Evolutionary conservation across 1,140 invertebrate species (phyloP).

Genomic region (Leptopilina clavipes): DNA sequence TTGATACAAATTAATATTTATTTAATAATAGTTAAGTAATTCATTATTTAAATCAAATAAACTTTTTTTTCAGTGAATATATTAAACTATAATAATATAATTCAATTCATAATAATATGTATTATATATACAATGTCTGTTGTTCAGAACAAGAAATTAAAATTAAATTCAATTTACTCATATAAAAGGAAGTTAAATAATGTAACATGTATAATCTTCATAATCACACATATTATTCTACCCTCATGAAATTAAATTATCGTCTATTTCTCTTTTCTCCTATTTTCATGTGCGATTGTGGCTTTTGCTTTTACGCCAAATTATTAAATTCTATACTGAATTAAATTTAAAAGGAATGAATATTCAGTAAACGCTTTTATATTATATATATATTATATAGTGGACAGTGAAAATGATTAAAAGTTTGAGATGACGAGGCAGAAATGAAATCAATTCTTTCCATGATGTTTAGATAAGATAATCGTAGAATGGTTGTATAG

Average conservation of each 20-base stretch:
- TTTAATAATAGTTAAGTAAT: no score
- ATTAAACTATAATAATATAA: no score
- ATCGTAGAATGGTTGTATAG: no score
- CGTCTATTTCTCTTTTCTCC: not conserved
- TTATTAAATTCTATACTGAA: constrained; percentile 26
- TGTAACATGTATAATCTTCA: not conserved
- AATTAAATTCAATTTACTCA: not conserved
- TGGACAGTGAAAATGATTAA: not conserved
- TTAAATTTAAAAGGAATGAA: constrained; percentile 35
- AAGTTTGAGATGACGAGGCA: not conserved
- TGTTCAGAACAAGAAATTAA: not conserved
- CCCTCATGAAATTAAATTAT: not conserved
- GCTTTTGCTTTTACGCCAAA: not conserved
- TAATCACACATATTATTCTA: not conserved
- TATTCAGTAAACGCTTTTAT: constrained; percentile 35
- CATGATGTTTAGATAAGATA: no score
- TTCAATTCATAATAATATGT: no score
- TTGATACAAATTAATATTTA: no score
- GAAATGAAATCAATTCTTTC: no score
- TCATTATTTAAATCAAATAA: no score
- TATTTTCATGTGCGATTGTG: not conserved
- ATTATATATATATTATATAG: not conserved
- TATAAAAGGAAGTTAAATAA: not conserved
- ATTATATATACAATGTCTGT: no score
- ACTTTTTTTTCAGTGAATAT: no score